Evolutionary conservation across 2,113 vertebrate genomes (phyloP), one percentile per base, ranked within the genome.

Genomic region (Tinamus guttatus): DNA sequence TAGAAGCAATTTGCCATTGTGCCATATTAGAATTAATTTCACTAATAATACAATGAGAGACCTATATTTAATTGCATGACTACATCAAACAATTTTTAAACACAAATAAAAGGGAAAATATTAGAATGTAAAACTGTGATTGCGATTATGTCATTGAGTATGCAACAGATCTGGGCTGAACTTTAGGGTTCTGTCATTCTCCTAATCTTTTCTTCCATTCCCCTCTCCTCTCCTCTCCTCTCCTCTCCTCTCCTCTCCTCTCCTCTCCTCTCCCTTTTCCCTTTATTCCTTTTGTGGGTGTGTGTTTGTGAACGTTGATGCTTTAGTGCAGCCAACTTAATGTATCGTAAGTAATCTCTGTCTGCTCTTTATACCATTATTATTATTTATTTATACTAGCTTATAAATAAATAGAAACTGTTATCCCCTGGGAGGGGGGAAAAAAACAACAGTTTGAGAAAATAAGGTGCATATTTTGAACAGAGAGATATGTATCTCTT

Each of bases 311-410:
- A 52, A 16, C 41, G 51, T 60, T 62, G 92, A 70, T 86, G 64
- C 68, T 64, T 18, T 24, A 93, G 65, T 87, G 54, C 25, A 96
- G 85, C 28, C 86, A 95, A 74, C 56, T 93, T 97, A 97, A 88
- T 94, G 68, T 95, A 83, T 90, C 92, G 59, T 41, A 95, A 96
- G 89, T 92, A 95, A 62, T 81, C 20, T 73, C 45, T 92, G 73
- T 86, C 82, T 96, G 51, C 13, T 16, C 19, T 62, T 94, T 8
- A 15, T 51, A 77, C 0, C 14, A 54, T 59, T 22, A 17, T 36
- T 75, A 74, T 83, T 92, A n/a, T 63, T 67, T 60, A 56, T 70
- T 90, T 88, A 41, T 30, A 18, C 1, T 59, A 11, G 32, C 9
- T 51, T 85, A 54, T 54, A 78, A 84, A 78, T 43, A 87, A 81